These are phyloP conservation scores for Tinea semifulvella DNA, from an alignment of 2,888 invertebrate genomes.

Conservation along the genomic window DNA sequence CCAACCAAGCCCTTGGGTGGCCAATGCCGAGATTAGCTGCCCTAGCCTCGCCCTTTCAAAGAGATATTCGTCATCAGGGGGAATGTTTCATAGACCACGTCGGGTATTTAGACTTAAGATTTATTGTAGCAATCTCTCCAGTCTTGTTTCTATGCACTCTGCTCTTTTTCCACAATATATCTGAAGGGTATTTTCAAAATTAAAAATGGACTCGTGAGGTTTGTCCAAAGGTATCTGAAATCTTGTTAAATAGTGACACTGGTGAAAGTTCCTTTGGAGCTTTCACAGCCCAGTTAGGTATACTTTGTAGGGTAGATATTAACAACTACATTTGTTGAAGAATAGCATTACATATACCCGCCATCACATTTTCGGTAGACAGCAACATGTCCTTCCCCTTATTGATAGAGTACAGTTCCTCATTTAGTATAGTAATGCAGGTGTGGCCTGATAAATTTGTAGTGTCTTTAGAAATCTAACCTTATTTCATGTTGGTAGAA, in stretches of 20 bases:
- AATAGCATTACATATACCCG: neutral
- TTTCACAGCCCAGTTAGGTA: neutral
- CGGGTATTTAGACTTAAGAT: neutral
- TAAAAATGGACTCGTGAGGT: neutral
- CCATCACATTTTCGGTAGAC: neutral
- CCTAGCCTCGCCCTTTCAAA: neutral
- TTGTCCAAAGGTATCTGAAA: neutral
- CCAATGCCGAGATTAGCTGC: neutral
- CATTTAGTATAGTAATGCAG: neutral
- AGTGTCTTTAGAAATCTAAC: neutral
- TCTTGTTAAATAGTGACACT: neutral
- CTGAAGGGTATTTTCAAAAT: neutral
- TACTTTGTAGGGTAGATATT: neutral
- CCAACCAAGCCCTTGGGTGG: too few relatives aligned
- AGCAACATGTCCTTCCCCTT: neutral
- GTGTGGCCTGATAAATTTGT: neutral
- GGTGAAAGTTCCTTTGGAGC: neutral
- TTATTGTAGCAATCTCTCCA: neutral
- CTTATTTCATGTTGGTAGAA: neutral
- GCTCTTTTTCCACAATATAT: neutral
- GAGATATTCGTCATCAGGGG: neutral
- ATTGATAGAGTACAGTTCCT: neutral
- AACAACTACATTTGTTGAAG: neutral
- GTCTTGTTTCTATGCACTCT: neutral
- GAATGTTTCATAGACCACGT: neutral